Conservation (phyloP, 2,797 vertebrate genomes). For the Poeciliopsis gracilis region DNA sequence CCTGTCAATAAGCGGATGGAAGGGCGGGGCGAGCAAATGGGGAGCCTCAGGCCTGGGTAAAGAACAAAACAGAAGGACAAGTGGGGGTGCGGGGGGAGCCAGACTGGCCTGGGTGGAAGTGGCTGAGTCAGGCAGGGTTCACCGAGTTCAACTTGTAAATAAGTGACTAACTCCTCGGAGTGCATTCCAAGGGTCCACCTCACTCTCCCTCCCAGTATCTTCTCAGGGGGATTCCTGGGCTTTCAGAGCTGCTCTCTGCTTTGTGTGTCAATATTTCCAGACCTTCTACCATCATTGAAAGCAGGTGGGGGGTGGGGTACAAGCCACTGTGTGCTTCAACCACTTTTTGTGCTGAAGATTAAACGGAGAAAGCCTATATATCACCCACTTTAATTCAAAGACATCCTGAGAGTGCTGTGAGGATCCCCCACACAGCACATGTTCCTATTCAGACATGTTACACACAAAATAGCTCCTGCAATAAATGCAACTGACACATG, state of each 20-base stretch:
- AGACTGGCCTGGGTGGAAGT: slow-evolving; percentile 59
- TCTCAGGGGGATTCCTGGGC: slow-evolving; percentile 76
- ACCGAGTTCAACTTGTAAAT: slow-evolving; percentile 84
- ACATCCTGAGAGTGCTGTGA: slow-evolving; percentile 70
- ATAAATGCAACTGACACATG: slow-evolving; percentile 46
- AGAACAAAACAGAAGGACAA: slow-evolving; percentile 52
- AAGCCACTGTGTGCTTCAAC: slow-evolving; percentile 40
- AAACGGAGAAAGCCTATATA: slow-evolving; percentile 32
- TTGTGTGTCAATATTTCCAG: slow-evolving; percentile 75
- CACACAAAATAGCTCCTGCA: slow-evolving; percentile 11
- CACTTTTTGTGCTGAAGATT: slow-evolving; percentile 46
- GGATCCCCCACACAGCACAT: slow-evolving; percentile 36
- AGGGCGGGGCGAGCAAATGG: slow-evolving; percentile 21
- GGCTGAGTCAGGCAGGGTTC: slow-evolving; percentile 83
- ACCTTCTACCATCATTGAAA: slow-evolving; percentile 48
- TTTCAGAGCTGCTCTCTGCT: slow-evolving; percentile 70
- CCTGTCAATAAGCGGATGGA: slow-evolving; percentile 54
- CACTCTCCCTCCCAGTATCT: slow-evolving; percentile 70
- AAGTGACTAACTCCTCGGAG: slow-evolving; percentile 79
- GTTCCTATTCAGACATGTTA: slow-evolving; percentile 25
- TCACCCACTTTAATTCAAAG: slow-evolving; percentile 52
- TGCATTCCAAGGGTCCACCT: slow-evolving; percentile 83
- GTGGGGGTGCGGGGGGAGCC: slow-evolving; percentile 48
- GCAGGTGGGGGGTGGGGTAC: slow-evolving; percentile 3
- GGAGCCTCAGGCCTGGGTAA: slow-evolving; percentile 32